These are phyloP conservation scores for Rhagoletis zephyria DNA, from an alignment of 1,140 invertebrate genomes.

Conservation along the genomic window DNA sequence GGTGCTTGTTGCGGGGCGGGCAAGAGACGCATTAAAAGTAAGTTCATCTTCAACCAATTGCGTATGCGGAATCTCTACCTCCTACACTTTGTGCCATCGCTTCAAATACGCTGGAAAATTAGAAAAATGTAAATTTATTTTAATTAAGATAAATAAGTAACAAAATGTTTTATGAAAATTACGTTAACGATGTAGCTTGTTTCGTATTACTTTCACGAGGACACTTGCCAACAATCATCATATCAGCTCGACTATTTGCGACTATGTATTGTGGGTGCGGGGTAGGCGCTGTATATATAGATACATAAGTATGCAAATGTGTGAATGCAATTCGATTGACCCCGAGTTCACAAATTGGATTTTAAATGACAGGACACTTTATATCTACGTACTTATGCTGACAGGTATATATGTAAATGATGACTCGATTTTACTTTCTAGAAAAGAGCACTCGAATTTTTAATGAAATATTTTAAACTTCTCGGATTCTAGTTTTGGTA, in stretches of 20 bases:
- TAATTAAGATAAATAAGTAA: constrained; percentile 74
- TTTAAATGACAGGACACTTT: too few relatives aligned
- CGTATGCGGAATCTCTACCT: not conserved
- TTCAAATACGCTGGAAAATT: constrained; percentile 67
- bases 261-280: not conserved
- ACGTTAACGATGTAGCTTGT: constrained; percentile 63
- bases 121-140: constrained; percentile 74
- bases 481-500: too few relatives aligned
- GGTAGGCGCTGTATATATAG: not conserved
- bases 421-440: too few relatives aligned
- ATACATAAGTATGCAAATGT: too few relatives aligned
- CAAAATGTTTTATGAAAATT: constrained; percentile 74
- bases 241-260: constrained; percentile 23
- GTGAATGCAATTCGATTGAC: too few relatives aligned
- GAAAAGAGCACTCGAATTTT: too few relatives aligned
- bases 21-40: not conserved
- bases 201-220: constrained; percentile 67
- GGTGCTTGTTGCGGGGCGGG: not conserved
- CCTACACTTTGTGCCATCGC: not conserved
- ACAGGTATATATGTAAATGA: too few relatives aligned
- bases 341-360: too few relatives aligned
- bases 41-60: constrained; percentile 38
- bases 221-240: constrained; percentile 61
- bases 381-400: too few relatives aligned
- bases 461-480: too few relatives aligned